Base-by-base conservation (phyloP, 2,113 vertebrate genomes). In the Tachysurus fulvidraco region DNA sequence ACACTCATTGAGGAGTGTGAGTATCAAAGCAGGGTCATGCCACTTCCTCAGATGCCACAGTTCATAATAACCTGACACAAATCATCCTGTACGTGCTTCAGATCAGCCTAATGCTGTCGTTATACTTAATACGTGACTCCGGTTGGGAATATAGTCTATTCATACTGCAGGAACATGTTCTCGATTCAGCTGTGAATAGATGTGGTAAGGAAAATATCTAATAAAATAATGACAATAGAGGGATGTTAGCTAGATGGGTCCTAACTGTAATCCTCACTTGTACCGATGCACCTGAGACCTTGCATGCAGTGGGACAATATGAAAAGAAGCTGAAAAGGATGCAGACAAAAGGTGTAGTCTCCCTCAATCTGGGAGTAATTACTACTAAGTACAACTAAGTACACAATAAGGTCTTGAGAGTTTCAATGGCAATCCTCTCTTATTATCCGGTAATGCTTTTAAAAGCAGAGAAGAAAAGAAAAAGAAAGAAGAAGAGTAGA, bases 381-480 rank as follows among this genome's bases (percentile, higher is more conserved):
- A 91, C 67, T 87, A 91, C 91, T 91, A 92, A 92, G 59, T 81
- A 86, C 90, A 83, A 86, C 87, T 92, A 91, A 93, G 89, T 91
- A 94, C 90, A 93, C 91, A 93, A 91, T 91, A 88, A 83, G 86
- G 87, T 77, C 87, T 88, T 55, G 71, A 81, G 90, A 83, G 91
- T 91, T 94, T 93, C 92, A 93, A 90, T 92, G 89, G 91, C 93
- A 91, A 91, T 91, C 89, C 88, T 92, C 87, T 91, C 92, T 92
- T 90, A 89, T 94, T 93, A 92, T 92, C 92, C 89, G 85, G 87
- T 93, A 90, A 94, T 91, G 91, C 92, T 92, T 94, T 93, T 93
- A 93, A 93, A 94, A 93, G 84, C 87, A 89, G 92, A 88, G 83
- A 83, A 83, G 64, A 86, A 89, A 84, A 88, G 46, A 50, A 50